These are phyloP conservation scores for Mormyrus proboscirostris DNA, from an alignment of 2,797 vertebrate species.

Conservation along the genomic window DNA sequence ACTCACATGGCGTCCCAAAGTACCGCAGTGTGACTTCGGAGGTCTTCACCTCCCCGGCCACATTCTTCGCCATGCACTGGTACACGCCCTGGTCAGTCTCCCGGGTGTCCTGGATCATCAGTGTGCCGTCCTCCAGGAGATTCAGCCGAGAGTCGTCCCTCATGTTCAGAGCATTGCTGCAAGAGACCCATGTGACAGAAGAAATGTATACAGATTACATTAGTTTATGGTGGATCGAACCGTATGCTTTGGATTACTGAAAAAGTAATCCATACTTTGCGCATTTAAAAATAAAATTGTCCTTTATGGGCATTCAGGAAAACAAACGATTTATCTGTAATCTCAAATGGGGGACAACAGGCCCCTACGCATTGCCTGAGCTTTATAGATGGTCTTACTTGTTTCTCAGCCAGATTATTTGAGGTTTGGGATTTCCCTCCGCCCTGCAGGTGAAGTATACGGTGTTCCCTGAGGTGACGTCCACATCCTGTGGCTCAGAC, in stretches of 20 bases:
- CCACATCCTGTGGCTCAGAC: conserved; percentile 94
- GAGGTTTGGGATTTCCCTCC: conserved; percentile 97
- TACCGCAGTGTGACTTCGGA: conserved; percentile 91
- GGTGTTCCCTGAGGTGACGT: conserved; percentile 93
- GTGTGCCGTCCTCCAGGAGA: conserved; percentile 87
- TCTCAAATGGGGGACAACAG: neutral
- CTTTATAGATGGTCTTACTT: conserved; percentile 67
- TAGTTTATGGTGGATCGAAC: neutral
- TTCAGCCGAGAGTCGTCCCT: conserved; percentile 87
- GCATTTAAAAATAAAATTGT: neutral
- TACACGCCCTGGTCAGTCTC: conserved; percentile 94
- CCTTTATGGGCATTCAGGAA: neutral
- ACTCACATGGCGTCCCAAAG: conserved; percentile 85
- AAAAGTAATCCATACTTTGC: neutral
- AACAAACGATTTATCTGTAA: neutral
- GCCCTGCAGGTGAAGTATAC: conserved; percentile 98
- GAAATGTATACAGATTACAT: neutral
- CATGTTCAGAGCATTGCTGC: conserved; percentile 95
- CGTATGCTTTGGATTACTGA: neutral
- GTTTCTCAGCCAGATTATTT: conserved; percentile 99
- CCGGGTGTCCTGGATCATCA: conserved; percentile 94
- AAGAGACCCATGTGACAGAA: conserved; percentile 18
- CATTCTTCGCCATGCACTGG: conserved; percentile 98
- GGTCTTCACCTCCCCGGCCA: conserved; percentile 93
- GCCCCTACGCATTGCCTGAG: neutral